Conservation (phyloP, 2,888 invertebrate species). For the Brachyptera putata region DNA sequence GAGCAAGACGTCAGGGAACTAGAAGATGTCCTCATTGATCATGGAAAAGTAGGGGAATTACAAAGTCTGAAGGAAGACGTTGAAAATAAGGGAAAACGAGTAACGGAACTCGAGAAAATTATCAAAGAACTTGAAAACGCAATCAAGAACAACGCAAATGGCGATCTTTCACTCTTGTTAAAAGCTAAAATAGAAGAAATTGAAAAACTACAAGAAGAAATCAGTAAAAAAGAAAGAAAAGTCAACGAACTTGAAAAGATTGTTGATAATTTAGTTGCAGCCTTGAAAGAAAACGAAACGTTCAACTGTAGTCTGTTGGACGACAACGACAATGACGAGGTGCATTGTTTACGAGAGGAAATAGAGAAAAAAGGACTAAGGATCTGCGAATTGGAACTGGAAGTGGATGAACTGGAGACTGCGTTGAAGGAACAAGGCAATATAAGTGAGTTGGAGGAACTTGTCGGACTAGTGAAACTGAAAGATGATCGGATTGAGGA, state of each 20-base stretch:
- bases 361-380: conserved; percentile 51
- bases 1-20: conserved; percentile 26
- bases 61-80: conserved; percentile 16
- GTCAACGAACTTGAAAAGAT: conserved; percentile 35
- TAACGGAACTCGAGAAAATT: conserved; percentile 10
- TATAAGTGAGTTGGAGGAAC: conserved; percentile 55
- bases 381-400: conserved; percentile 53
- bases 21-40: conserved; percentile 24
- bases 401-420: conserved; percentile 52
- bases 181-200: conserved; percentile 37
- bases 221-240: conserved; percentile 35
- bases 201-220: background rate
- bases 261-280: conserved; percentile 8
- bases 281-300: conserved; percentile 16
- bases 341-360: conserved; percentile 41
- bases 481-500: conserved; percentile 69
- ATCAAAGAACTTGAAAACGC: conserved; percentile 48
- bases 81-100: conserved; percentile 5
- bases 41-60: conserved; percentile 24
- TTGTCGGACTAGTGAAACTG: conserved; percentile 53
- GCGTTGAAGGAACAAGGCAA: conserved; percentile 54
- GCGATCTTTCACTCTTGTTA: conserved; percentile 37
- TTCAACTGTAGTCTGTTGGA: conserved; percentile 10
- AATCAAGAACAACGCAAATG: conserved; percentile 50
- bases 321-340: conserved; percentile 1